These are phyloP conservation scores for Atta texana DNA, from an alignment of 1,140 invertebrate genomes.

Conservation along the genomic window DNA sequence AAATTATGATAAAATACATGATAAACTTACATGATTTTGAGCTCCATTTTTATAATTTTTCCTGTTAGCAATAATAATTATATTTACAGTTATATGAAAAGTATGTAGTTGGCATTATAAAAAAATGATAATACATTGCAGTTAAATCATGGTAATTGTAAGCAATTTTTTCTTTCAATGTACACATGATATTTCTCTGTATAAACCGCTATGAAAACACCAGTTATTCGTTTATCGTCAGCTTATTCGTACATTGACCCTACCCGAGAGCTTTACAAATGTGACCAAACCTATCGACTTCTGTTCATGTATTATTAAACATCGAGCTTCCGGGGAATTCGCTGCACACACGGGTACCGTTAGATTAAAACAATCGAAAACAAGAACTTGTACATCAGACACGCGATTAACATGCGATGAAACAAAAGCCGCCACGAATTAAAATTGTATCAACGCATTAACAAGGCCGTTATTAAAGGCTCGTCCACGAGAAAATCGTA, in stretches of 20 bases:
- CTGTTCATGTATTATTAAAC: constrained; percentile 3
- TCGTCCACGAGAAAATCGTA: constrained; percentile 27
- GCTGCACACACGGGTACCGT: constrained; percentile 1
- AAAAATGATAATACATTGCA: too few relatives aligned
- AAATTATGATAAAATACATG: too few relatives aligned
- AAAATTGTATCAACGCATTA: constrained; percentile 33
- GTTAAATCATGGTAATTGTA: too few relatives aligned
- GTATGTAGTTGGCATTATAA: too few relatives aligned
- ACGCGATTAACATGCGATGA: neutral
- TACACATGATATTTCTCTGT: neutral
- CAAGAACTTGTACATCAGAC: neutral
- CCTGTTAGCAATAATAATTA: too few relatives aligned
- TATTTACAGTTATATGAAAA: too few relatives aligned
- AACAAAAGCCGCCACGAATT: constrained; percentile 14
- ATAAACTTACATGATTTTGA: too few relatives aligned
- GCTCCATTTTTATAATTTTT: too few relatives aligned
- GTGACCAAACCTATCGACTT: constrained; percentile 12
- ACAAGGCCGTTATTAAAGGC: constrained; percentile 25
- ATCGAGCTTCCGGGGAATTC: constrained; percentile 34
- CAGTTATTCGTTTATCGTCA: neutral
- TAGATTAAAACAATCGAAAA: neutral
- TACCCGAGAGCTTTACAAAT: neutral
- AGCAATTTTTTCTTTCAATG: neutral
- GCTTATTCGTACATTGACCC: constrained; percentile 10
- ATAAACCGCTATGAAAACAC: constrained; percentile 5